These are phyloP conservation scores for Saccostrea cuccullata DNA, from an alignment of 1,140 invertebrate genomes.

Conservation along the genomic window DNA sequence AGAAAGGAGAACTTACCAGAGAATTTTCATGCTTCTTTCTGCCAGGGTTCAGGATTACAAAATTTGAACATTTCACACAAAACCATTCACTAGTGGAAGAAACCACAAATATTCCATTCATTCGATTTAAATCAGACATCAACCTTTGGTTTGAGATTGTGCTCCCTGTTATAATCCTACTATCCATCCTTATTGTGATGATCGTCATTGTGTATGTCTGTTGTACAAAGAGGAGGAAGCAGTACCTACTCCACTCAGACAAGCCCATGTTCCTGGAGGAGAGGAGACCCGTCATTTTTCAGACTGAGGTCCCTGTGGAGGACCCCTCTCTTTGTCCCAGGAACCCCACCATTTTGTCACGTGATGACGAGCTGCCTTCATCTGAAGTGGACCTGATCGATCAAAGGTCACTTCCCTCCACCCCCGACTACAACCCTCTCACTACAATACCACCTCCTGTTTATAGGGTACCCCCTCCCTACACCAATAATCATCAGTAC, in stretches of 20 bases:
- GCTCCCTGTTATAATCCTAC: slow-evolving; percentile 8
- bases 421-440: slow-evolving; percentile 22
- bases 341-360: slow-evolving; percentile 22
- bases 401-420: slow-evolving; percentile 16
- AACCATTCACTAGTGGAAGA: neutral
- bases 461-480: too few relatives aligned
- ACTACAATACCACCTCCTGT: too few relatives aligned
- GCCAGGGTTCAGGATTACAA: slow-evolving; percentile 1
- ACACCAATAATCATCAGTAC: too few relatives aligned
- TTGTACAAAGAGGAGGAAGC: slow-evolving; percentile 9
- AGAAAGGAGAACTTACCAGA: neutral
- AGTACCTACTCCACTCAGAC: slow-evolving; percentile 22
- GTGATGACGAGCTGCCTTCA: neutral
- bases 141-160: too few relatives aligned
- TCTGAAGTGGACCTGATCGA: neutral
- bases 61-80: neutral
- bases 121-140: slow-evolving; percentile 4
- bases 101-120: neutral
- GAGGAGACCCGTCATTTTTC: too few relatives aligned
- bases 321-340: slow-evolving; percentile 23
- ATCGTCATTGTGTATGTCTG: slow-evolving; percentile 11
- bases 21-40: too few relatives aligned
- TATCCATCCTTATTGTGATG: neutral
- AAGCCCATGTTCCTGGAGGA: slow-evolving; percentile 39
- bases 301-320: slow-evolving; percentile 23